Percentiles rank a stretch among this genome's conserved stretches.
phyloP scores from a whole-genome alignment of 2,888 invertebrate species.

The Heliothis peltigera region DNA sequence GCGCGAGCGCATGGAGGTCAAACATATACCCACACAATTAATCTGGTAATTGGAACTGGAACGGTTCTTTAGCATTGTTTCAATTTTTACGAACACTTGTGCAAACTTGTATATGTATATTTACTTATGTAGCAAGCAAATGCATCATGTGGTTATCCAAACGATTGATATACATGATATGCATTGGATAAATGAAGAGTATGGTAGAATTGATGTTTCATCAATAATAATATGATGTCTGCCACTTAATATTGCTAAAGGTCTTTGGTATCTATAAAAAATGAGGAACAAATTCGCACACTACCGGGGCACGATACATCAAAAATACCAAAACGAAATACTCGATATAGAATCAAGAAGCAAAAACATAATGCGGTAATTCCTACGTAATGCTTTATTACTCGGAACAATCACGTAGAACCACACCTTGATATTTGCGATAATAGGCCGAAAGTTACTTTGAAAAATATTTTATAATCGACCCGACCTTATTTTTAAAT shows the following conservation, averaged over 20 bases:
- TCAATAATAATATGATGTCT: too few species aligned
- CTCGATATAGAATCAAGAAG: background rate
- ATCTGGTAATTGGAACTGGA: slow-evolving; percentile 76
- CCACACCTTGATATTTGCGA: slow-evolving; percentile 59
- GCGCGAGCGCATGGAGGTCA: slow-evolving; percentile 78
- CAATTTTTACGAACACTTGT: slow-evolving; percentile 58
- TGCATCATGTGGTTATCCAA: background rate
- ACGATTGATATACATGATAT: slow-evolving; percentile 3
- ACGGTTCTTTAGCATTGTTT: slow-evolving; percentile 74
- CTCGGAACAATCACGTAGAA: slow-evolving; percentile 40
- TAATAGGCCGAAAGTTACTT: slow-evolving; percentile 52
- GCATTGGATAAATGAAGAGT: slow-evolving; percentile 3
- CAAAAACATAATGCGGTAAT: slow-evolving; percentile 26
- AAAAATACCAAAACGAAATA: slow-evolving; percentile 3
- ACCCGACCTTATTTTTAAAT: slow-evolving; percentile 60
- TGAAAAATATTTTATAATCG: slow-evolving; percentile 54
- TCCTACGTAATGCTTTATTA: slow-evolving; percentile 25
- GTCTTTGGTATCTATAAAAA: too few species aligned
- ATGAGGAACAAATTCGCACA: background rate
- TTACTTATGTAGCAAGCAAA: slow-evolving; percentile 1
- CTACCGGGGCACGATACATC: slow-evolving; percentile 3
- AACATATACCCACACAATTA: slow-evolving; percentile 77
- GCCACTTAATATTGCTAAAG: too few species aligned
- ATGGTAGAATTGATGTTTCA: too few species aligned
- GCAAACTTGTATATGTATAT: slow-evolving; percentile 42